Percentiles rank a stretch among this genome's conserved stretches.
Evolutionary conservation across 2,113 vertebrate species (phyloP).

Genomic region (Pseudois nayaur): DNA sequence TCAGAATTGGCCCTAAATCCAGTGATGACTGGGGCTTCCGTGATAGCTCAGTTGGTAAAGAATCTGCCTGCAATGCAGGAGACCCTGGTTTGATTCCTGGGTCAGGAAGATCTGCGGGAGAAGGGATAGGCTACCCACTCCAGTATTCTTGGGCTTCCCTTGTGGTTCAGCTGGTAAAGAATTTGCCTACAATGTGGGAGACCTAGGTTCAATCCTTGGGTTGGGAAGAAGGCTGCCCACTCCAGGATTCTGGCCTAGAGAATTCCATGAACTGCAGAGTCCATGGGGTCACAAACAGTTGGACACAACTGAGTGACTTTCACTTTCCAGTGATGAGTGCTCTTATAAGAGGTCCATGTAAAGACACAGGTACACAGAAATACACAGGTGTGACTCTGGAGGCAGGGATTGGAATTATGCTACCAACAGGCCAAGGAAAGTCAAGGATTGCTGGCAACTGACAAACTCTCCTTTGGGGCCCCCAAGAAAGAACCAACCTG

Average conservation of each 20-base stretch:
- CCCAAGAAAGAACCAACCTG: neutral
- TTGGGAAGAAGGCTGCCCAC: neutral
- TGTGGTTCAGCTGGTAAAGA: neutral
- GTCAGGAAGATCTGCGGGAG: neutral
- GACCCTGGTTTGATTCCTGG: neutral
- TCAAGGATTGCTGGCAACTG: neutral
- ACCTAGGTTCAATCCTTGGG: neutral
- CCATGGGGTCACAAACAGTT: neutral
- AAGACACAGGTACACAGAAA: neutral
- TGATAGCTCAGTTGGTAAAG: neutral
- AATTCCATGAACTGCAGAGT: neutral
- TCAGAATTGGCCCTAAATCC: neutral
- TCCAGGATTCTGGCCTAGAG: neutral
- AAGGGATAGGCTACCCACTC: neutral
- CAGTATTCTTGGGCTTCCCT: neutral
- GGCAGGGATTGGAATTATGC: neutral
- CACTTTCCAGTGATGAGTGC: neutral
- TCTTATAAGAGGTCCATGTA: neutral
- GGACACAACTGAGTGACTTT: neutral
- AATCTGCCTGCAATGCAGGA: neutral
- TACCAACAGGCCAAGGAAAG: neutral
- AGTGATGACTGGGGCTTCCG: neutral
- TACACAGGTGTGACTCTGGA: neutral
- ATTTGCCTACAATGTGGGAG: neutral
- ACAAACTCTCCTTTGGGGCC: neutral